Evolutionary conservation across 2,888 invertebrate genomes (phyloP).

Genomic region (Meliscaeva auricollis): DNA sequence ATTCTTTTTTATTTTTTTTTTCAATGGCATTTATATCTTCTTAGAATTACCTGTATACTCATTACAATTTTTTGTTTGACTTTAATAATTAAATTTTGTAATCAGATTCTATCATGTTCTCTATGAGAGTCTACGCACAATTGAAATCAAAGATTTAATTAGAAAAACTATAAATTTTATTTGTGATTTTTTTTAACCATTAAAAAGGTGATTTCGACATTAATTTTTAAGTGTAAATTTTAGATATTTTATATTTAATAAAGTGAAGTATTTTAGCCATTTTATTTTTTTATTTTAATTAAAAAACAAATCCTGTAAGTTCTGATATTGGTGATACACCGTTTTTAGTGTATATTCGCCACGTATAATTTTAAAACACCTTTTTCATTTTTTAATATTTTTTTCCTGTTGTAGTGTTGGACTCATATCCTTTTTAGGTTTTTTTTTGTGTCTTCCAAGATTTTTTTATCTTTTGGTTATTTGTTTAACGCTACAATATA

Average conservation of each 20-base stretch:
- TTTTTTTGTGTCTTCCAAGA: conserved; percentile 11
- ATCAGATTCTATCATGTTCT: too few relatives aligned
- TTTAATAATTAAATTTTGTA: conserved; percentile 1
- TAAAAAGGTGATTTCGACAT: conserved; percentile 25
- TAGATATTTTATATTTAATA: conserved; percentile 9
- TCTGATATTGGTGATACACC: conserved; percentile 36
- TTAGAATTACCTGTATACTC: conserved; percentile 23
- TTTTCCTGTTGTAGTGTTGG: conserved; percentile 49
- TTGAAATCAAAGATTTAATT: not conserved
- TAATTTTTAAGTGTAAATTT: conserved; percentile 21
- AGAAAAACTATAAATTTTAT: conserved; percentile 18
- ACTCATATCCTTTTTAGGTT: conserved; percentile 44
- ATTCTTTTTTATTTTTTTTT: not conserved
- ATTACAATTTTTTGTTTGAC: not conserved
- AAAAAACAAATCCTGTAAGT: conserved; percentile 35
- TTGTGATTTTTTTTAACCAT: not conserved
- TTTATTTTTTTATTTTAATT: conserved; percentile 18
- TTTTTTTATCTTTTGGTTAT: conserved; percentile 32
- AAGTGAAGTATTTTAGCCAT: conserved; percentile 2
- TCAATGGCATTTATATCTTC: conserved; percentile 19
- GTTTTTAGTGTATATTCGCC: conserved; percentile 25
- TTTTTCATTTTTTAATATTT: conserved; percentile 40
- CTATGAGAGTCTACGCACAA: not conserved
- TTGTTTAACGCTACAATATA: conserved; percentile 62
- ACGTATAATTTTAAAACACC: conserved; percentile 46